These are phyloP conservation scores for Desoria tigrina DNA, from an alignment of 2,888 invertebrate genomes.

Conservation along the genomic window DNA sequence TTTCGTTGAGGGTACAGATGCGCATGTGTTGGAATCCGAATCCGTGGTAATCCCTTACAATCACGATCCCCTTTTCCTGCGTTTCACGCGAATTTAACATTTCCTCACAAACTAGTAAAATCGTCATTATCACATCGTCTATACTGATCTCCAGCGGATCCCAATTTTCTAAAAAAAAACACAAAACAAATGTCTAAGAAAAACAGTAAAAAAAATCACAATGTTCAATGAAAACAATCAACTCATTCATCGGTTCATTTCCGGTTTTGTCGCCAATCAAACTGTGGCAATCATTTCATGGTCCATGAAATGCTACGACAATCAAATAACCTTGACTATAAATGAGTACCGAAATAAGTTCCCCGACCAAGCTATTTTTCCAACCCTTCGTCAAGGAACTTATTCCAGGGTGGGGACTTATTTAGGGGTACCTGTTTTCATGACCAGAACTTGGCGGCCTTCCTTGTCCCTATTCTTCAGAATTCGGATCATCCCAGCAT, in stretches of 20 bases:
- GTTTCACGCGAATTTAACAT: slow-evolving; percentile 57
- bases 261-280: background rate
- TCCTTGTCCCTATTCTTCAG: slow-evolving; percentile 30
- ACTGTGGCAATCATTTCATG: no score
- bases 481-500: slow-evolving; percentile 38
- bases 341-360: no score
- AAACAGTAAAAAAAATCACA: no score
- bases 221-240: background rate
- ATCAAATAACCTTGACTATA: no score
- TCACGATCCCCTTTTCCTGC: slow-evolving; percentile 57
- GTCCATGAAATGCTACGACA: no score
- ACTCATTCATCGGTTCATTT: background rate
- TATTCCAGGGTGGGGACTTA: no score
- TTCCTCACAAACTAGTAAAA: slow-evolving; percentile 56
- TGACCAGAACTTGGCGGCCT: slow-evolving; percentile 37
- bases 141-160: slow-evolving; percentile 56
- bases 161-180: slow-evolving; percentile 56
- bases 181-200: no score
- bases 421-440: slow-evolving; percentile 40
- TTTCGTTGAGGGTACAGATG: slow-evolving; percentile 56
- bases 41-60: slow-evolving; percentile 58
- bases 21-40: slow-evolving; percentile 57
- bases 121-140: slow-evolving; percentile 56
- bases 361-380: no score
- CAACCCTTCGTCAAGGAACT: no score